Evolutionary conservation across 2,113 vertebrate species (phyloP), one percentile per base, ranked within the genome.

Genomic region (Lepus americanus): DNA sequence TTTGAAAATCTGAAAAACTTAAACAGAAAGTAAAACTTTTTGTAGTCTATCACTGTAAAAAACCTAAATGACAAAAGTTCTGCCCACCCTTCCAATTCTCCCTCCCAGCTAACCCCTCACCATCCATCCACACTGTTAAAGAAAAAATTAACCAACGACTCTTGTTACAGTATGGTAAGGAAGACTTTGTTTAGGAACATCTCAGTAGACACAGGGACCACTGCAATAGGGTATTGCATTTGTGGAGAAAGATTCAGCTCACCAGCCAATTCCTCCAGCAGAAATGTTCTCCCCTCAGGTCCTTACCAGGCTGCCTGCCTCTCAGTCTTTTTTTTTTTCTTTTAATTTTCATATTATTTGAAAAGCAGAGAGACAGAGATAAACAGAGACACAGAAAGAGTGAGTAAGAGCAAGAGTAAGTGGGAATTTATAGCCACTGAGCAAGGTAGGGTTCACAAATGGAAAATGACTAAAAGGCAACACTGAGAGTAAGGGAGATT

Each of bases 21-120:
- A 87, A 80, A 76, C 23, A 93, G 79, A 93, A 94, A 94, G 23
- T 36, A 76, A 81, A 95, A 81, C 80, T 63, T 80, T 27, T 44
- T 17, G 73, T 70, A 77, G 22, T 93, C n/a, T 92, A 9, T n/a
- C 55, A 39, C 39, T 76, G 29, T 49, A 67, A 77, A 91, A 79
- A 66, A n/a, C 63, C 11, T 31, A 29, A 88, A 78, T 91, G 85
- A 59, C 77, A 81, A 96, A 67, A 44, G 88, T 22, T 92, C 63
- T 87, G 33, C 17, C 61, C 23, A 72, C 17, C 13, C 44, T 94
- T 69, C 66, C 23, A 44, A 39, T 55, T 81, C 5, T 85, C 72
- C 12, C 16, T 81, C 6, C 2, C 6, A 82, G 22, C 86, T 70
- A 81, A 66, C 9, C 27, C 9, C 5, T 31, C 27, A 64, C 59